Evolutionary conservation across 37 sponge, comb jelly and placozoan genomes (phyloP).

Genomic region (Geodia barretti): DNA sequence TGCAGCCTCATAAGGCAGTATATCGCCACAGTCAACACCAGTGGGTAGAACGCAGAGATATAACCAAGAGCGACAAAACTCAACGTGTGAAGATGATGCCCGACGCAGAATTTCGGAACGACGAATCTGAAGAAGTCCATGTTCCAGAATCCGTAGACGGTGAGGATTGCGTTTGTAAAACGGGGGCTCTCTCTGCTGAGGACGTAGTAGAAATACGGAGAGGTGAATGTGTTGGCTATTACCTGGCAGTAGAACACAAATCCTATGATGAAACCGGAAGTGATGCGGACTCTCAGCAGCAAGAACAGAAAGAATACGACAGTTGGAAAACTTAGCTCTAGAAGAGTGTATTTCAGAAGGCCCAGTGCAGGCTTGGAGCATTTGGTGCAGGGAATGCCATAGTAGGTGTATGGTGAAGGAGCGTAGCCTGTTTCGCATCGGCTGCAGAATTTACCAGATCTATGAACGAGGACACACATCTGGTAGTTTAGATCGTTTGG

Average conservation of each 20-base stretch:
- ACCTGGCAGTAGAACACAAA: neutral
- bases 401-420: neutral
- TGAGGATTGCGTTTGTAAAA: neutral
- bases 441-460: neutral
- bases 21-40: neutral
- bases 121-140: conserved; percentile 19
- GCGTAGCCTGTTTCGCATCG: neutral
- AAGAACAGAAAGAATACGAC: neutral
- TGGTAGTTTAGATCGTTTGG: neutral
- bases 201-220: neutral
- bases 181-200: neutral
- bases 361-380: neutral
- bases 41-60: conserved; percentile 14
- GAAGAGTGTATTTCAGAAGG: neutral
- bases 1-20: conserved; percentile 4
- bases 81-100: neutral
- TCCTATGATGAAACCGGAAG: neutral
- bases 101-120: conserved; percentile 14
- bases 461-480: neutral
- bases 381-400: neutral
- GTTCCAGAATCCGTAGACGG: conserved; percentile 8
- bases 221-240: neutral
- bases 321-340: neutral
- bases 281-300: neutral
- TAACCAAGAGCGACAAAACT: neutral